These are phyloP conservation scores for Neotoxoptera formosana DNA, from an alignment of 1,140 invertebrate species.

Conservation along the genomic window DNA sequence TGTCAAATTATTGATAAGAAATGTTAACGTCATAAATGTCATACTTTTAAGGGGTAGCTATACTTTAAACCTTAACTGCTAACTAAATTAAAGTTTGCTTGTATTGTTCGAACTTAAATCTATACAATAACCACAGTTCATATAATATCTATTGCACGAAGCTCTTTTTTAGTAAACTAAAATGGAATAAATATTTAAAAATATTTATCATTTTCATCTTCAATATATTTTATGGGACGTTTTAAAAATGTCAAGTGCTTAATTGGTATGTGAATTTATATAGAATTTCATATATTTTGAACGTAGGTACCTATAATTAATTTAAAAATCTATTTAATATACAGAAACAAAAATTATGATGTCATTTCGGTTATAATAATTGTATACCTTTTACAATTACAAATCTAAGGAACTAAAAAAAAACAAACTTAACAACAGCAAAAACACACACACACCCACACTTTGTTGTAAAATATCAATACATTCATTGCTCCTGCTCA, in stretches of 20 bases:
- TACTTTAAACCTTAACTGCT: background rate
- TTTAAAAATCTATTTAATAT: no score
- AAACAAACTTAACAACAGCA: background rate
- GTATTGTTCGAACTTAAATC: background rate
- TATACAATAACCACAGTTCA: background rate
- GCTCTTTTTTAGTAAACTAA: background rate
- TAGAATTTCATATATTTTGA: background rate
- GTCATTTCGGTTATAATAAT: no score
- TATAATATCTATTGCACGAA: background rate
- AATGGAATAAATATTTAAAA: background rate
- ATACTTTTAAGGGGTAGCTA: background rate
- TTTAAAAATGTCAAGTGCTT: background rate
- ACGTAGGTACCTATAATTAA: background rate
- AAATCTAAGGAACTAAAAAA: background rate
- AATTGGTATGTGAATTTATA: background rate
- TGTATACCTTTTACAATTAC: no score
- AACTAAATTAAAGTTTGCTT: background rate
- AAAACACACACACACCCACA: no score
- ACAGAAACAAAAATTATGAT: no score
- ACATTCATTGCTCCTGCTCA: no score
- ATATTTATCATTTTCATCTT: background rate
- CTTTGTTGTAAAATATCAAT: no score
- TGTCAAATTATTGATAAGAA: constrained; percentile 5
- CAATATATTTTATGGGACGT: background rate
- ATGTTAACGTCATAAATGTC: background rate